A percentile compares a stretch with the other conserved stretches of the same genome.
These are phyloP conservation scores for Drosophila demipolita DNA, from an alignment of 2,888 invertebrate genomes.

Conservation along the genomic window DNA sequence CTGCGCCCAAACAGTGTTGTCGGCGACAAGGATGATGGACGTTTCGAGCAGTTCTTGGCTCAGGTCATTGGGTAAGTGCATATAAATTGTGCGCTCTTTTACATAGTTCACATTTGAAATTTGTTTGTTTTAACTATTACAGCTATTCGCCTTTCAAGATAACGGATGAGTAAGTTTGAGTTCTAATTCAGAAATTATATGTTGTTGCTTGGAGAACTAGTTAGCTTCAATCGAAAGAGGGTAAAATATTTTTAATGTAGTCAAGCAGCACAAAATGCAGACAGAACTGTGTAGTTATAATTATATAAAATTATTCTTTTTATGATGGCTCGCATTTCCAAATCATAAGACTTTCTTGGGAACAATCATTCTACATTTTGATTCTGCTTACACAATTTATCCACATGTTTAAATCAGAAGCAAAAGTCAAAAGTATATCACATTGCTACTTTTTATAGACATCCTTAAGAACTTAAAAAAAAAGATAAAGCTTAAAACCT, in stretches of 20 bases:
- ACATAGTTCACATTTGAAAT: neutral
- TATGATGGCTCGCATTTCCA: neutral
- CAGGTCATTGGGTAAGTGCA: conserved; percentile 70
- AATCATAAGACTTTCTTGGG: too few relatives aligned
- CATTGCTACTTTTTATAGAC: neutral
- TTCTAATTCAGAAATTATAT: neutral
- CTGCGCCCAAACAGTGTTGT: conserved; percentile 75
- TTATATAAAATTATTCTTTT: neutral
- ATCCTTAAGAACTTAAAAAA: neutral
- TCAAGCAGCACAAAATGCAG: neutral
- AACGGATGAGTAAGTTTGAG: conserved; percentile 76
- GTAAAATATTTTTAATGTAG: neutral
- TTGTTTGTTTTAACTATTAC: conserved; percentile 6
- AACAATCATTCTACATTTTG: neutral
- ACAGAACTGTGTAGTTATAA: neutral
- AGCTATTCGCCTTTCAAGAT: conserved; percentile 81
- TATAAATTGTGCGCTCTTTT: neutral
- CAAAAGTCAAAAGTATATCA: neutral
- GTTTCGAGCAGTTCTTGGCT: conserved; percentile 83
- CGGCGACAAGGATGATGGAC: conserved; percentile 82
- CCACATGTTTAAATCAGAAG: neutral
- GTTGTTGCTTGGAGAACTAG: neutral
- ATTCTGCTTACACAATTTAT: neutral
- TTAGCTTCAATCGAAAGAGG: neutral
- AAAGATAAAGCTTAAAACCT: neutral